Conservation (phyloP, 2,797 vertebrate genomes). For the Pempheris klunzingeri region DNA sequence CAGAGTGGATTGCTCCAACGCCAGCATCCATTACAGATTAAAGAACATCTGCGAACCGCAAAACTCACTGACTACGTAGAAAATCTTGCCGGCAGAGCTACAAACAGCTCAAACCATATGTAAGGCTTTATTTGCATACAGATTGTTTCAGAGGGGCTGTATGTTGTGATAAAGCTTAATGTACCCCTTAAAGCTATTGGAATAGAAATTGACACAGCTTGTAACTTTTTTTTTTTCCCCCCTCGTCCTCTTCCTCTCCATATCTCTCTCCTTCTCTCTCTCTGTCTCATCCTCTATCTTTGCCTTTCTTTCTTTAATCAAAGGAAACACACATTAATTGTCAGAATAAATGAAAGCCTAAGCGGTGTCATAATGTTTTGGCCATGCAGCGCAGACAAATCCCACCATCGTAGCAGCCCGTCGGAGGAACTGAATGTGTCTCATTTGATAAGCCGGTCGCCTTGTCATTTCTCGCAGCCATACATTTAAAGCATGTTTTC, state of each 20-base stretch:
- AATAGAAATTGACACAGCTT: conserved; percentile 77
- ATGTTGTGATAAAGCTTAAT: conserved; percentile 83
- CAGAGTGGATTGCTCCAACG: conserved; percentile 78
- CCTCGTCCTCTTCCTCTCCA: conserved; percentile 33
- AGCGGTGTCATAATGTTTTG: conserved; percentile 64
- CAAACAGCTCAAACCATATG: conserved; percentile 79
- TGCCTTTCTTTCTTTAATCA: conserved; percentile 73
- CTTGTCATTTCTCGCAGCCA: conserved; percentile 61
- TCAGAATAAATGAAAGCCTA: conserved; percentile 65
- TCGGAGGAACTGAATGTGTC: conserved; percentile 65
- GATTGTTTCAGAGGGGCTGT: conserved; percentile 82
- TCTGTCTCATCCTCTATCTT: conserved; percentile 55
- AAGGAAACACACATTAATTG: conserved; percentile 77
- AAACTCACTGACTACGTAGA: conserved; percentile 80
- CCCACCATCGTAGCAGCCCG: conserved; percentile 46
- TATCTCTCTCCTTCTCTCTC: conserved; percentile 33
- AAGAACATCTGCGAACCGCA: conserved; percentile 82
- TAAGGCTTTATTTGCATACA: conserved; percentile 83
- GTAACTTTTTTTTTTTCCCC: conserved; percentile 62
- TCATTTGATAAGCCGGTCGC: conserved; percentile 70
- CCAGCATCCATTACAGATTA: conserved; percentile 84
- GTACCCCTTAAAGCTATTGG: conserved; percentile 80
- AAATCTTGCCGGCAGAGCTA: conserved; percentile 82
- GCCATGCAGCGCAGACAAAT: conserved; percentile 53
- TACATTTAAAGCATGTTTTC: conserved; percentile 67